Evolutionary conservation across 53 echinoderm and acorn worm species (phyloP).

Genomic region (Mesocentrotus franciscanus): DNA sequence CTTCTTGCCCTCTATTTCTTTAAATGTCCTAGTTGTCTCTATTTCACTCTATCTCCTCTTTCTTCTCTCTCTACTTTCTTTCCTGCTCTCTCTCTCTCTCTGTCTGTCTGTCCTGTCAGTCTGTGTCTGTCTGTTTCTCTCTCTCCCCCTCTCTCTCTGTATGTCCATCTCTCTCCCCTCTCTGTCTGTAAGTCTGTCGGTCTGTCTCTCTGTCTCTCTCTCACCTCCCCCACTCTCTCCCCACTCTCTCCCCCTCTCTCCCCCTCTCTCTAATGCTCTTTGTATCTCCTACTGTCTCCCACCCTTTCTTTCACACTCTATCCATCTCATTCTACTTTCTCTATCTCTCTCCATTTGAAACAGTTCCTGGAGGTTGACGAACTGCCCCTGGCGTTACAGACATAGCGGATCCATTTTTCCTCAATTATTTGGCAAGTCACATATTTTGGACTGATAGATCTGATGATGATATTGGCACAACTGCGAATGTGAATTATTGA

Average conservation of each 20-base stretch:
- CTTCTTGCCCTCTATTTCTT: not conserved
- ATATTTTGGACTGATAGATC: slow-evolving; percentile 46
- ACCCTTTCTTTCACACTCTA: not conserved
- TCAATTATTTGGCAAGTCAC: slow-evolving; percentile 43
- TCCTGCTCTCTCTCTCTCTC: not conserved
- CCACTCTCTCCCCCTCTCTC: not conserved
- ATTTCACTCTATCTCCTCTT: not conserved
- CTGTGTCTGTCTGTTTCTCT: not conserved
- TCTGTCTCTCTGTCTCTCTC: not conserved
- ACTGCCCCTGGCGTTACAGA: slow-evolving; percentile 25
- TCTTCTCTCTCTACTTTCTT: not conserved
- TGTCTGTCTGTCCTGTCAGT: slow-evolving; percentile 11
- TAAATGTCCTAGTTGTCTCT: not conserved
- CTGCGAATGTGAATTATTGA: slow-evolving; percentile 46
- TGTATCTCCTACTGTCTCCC: not conserved
- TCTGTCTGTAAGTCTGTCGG: not conserved
- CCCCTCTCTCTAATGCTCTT: not conserved
- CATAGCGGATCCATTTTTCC: slow-evolving; percentile 46
- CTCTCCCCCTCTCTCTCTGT: not conserved
- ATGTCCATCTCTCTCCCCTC: not conserved
- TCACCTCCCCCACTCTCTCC: not conserved
- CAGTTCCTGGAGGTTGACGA: not conserved
- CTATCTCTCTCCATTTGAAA: slow-evolving; percentile 13
- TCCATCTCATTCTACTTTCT: not conserved
- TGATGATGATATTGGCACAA: slow-evolving; percentile 40